These are phyloP conservation scores for Drosophila neotestacea DNA, from an alignment of 2,888 invertebrate genomes.

Conservation along the genomic window DNA sequence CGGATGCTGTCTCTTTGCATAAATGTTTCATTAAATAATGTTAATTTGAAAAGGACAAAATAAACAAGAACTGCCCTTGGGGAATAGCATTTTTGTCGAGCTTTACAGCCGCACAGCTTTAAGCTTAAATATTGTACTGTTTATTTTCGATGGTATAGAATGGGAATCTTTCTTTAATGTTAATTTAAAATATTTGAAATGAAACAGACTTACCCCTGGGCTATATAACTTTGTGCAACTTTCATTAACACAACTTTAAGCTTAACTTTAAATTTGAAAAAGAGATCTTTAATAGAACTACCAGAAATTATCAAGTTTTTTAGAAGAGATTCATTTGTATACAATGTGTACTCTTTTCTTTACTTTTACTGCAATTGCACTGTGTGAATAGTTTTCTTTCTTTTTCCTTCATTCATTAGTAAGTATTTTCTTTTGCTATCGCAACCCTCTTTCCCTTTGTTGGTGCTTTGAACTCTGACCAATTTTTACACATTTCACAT, in stretches of 20 bases:
- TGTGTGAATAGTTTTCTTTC: constrained; percentile 37
- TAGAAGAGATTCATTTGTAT: constrained; percentile 16
- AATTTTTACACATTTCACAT: constrained; percentile 9
- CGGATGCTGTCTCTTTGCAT: constrained; percentile 54
- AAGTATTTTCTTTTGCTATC: constrained; percentile 8
- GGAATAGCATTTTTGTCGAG: constrained; percentile 16
- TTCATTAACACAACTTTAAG: neutral
- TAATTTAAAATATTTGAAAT: too few relatives aligned
- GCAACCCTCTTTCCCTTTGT: constrained; percentile 9
- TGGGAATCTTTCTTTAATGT: neutral
- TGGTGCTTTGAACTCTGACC: constrained; percentile 22
- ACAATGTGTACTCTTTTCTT: constrained; percentile 22
- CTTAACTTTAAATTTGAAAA: constrained; percentile 7
- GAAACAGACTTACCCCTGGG: too few relatives aligned
- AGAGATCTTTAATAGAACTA: neutral
- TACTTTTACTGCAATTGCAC: constrained; percentile 29
- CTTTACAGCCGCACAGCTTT: constrained; percentile 6
- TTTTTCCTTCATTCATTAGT: neutral
- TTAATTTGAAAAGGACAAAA: constrained; percentile 64
- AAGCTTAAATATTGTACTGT: neutral
- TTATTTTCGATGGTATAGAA: neutral
- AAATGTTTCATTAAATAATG: constrained; percentile 77
- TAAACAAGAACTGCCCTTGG: constrained; percentile 22
- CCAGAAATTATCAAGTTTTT: constrained; percentile 10
- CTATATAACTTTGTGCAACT: neutral